Percentiles rank a stretch among this genome's conserved stretches.
These are phyloP conservation scores for Lytechinus pictus DNA, from an alignment of 35 echinoderm and acorn worm genomes.

Conservation along the genomic window DNA sequence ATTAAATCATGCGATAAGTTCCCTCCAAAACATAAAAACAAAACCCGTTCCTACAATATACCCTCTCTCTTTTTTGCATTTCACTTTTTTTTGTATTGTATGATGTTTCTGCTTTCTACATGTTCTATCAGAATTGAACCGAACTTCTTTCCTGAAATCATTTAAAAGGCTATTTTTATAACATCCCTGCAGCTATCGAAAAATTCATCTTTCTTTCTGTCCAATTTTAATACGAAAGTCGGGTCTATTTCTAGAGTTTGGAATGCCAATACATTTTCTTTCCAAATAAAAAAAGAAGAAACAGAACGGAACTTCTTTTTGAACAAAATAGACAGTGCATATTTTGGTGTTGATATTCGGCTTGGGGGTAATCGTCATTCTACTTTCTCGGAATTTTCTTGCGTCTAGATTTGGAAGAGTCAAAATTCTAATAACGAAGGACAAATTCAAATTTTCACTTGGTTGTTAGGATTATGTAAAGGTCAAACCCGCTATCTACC, in stretches of 20 bases:
- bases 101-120: too few relatives aligned
- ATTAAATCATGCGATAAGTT: too few relatives aligned
- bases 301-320: too few relatives aligned
- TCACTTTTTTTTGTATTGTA: too few relatives aligned
- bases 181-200: neutral
- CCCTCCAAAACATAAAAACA: too few relatives aligned
- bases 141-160: too few relatives aligned
- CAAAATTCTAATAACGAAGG: neutral
- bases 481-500: neutral
- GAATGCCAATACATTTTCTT: neutral
- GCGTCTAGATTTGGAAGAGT: neutral
- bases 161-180: too few relatives aligned
- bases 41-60: too few relatives aligned
- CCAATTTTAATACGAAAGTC: neutral
- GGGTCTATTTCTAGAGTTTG: neutral
- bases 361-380: neutral
- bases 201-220: neutral
- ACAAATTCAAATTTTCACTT: slow-evolving; percentile 4
- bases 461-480: neutral
- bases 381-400: neutral
- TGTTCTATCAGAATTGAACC: too few relatives aligned
- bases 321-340: neutral
- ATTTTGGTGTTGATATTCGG: neutral
- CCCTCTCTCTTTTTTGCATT: too few relatives aligned
- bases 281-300: neutral